Base-by-base conservation (phyloP, 35 echinoderm and acorn worm genomes). In the Lytechinus variegatus region DNA sequence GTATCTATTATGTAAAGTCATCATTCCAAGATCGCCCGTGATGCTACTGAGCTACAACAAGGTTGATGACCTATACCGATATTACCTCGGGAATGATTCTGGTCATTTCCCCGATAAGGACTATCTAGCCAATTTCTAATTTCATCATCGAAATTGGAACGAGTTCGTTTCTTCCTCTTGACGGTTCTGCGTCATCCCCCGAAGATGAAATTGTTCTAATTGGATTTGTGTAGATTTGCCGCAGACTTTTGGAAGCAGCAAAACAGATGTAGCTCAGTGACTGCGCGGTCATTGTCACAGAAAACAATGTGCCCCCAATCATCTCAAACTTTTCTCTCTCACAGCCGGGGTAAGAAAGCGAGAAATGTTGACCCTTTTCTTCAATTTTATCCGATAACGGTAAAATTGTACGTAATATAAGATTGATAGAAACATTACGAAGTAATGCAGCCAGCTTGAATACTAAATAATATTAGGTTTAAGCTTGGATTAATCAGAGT, bases 111-210 rank as follows among this genome's bases (percentile, higher is more conserved):
- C 88, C 88, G 88, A 54, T 54, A 54, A 90, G n/a, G 52, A 54
- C 29, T 90, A 44, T 90, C 52, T 44, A 54, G 52, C 29, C 88
- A 90, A 52, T 90, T 90, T 90, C 52, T 28, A 90, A 54, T 54
- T 90, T 90, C 88, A 90, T 90, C 88, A 14, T 52, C 88, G 29
- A 90, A 90, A 90, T 90, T 90, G 88, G 88, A 90, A 90, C 88
- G 88, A 54, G 28, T 90, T 90, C 52, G 8, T 16, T 79, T 8
- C 16, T 5, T 54, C 88, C 88, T 44, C 52, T 90, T 90, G 88
- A 90, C 88, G 56, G 9, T 54, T 27, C 4, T 3, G 28, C 88
- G 28, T 28, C 66, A 79, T 90, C n/a, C n/a, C 88, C 88, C 10
- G 29, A 10, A 44, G 88, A 90, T 54, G 52, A 90, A 90, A 13